Conservation (phyloP, 2,113 vertebrate species). For the Girardinichthys multiradiatus region DNA sequence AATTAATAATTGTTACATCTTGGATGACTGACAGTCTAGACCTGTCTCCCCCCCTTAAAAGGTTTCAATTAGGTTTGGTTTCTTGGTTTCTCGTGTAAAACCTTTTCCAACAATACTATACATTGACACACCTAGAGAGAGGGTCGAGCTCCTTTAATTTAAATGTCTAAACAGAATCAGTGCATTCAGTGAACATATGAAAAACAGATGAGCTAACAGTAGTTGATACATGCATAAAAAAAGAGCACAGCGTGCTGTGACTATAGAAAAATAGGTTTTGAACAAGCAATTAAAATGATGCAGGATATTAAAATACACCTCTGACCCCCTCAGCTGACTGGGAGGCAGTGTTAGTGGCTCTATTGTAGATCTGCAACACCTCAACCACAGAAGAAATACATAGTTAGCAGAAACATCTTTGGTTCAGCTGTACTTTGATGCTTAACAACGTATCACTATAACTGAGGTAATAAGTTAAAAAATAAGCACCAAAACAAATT, state of each 20-base stretch:
- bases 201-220: conserved; percentile 5
- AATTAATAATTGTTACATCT: background rate
- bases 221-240: conserved; percentile 43
- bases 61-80: background rate
- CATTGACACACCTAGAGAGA: background rate
- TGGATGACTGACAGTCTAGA: background rate
- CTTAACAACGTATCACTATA: conserved; percentile 51
- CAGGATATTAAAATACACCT: conserved; percentile 24
- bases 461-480: conserved; percentile 95
- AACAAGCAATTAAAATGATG: conserved; percentile 30
- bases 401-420: conserved; percentile 72
- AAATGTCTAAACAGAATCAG: conserved; percentile 74
- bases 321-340: conserved; percentile 34
- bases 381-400: conserved; percentile 24
- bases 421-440: conserved; percentile 79
- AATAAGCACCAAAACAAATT: conserved; percentile 87
- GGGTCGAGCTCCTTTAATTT: conserved; percentile 52
- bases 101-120: too few relatives aligned
- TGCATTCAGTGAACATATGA: conserved; percentile 66
- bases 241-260: conserved; percentile 25
- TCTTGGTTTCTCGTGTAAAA: background rate
- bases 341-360: conserved; percentile 69
- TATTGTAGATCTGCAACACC: conserved; percentile 13
- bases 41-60: background rate
- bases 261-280: conserved; percentile 33